Base-by-base conservation (phyloP, 2,113 vertebrate species). In the Callopanchax toddi region DNA sequence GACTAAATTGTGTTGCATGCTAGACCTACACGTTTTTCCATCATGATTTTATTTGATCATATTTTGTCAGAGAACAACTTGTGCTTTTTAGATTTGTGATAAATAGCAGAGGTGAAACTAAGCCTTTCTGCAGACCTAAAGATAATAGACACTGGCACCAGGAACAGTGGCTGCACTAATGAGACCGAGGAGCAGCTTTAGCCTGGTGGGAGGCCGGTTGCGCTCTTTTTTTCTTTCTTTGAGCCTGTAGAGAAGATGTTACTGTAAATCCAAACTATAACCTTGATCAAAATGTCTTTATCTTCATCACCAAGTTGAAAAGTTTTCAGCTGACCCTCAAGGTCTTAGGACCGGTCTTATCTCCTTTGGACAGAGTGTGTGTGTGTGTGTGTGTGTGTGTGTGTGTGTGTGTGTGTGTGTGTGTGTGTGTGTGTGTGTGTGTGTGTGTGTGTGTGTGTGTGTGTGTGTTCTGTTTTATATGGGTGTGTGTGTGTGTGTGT, bases 261-360 rank as follows among this genome's bases (percentile, higher is more conserved):
- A 78, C 71, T 80, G 74, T 78, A 84, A 72, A 85, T 82, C 67
- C 16, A 64, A 13, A 62, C 32, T 56, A 40, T 21, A 21, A 61
- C 49, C 57, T 50, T 59, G 64, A 75, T 74, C 67, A 36, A 50
- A 76, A 79, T 85, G 55, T 68, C 53, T 67, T 48, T 50, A 40
- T 79, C 68, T 81, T 78, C 83, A 87, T 84, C 80, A 76, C 68
- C 74, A 82, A 74, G 70, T 74, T 79, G 78, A 91, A 88, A 79
- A 87, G 87, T 89, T 91, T 89, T 90, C 89, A 85, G 83, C 72
- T 55, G 71, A 37, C 82, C 67, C 76, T 79, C 78, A 81, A 80
- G 85, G 89, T 90, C 91, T 90, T 78, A 51, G 57, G 80, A 80
- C 89, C 87, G 83, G 83, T 78, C 92, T 95, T 96, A 95, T 96